Evolutionary conservation across 2,113 vertebrate genomes (phyloP).

Genomic region (Neodontobutis hainanensis): DNA sequence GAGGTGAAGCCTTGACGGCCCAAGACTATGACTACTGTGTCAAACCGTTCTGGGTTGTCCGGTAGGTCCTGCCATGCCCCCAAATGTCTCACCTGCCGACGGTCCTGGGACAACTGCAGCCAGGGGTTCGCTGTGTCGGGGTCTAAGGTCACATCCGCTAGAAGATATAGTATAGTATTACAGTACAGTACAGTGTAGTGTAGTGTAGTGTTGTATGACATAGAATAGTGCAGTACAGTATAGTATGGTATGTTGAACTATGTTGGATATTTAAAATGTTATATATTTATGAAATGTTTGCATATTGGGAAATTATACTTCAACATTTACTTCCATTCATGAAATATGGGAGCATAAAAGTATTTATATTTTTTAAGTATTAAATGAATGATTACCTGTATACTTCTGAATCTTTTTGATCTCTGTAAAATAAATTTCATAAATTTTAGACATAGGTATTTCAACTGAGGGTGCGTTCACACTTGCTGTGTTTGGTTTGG

Average conservation of each 20-base stretch:
- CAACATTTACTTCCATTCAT: no score
- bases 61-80: constrained; percentile 80
- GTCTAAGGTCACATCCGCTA: constrained; percentile 77
- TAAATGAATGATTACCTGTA: constrained; percentile 65
- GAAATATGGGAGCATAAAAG: no score
- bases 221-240: no score
- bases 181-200: no score
- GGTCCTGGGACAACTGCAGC: constrained; percentile 80
- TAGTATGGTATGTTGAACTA: no score
- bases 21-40: constrained; percentile 79
- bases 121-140: constrained; percentile 79
- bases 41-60: constrained; percentile 72
- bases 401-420: constrained; percentile 76
- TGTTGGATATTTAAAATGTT: no score
- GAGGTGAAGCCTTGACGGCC: constrained; percentile 69
- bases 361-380: background rate
- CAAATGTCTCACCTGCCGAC: constrained; percentile 77
- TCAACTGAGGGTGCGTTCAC: no score
- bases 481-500: no score
- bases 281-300: no score
- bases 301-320: no score
- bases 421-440: constrained; percentile 57
- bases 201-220: no score
- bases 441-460: no score
- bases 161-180: background rate